phyloP scores from a whole-genome alignment of 2,113 vertebrate genomes.

The Noturus placidus region DNA sequence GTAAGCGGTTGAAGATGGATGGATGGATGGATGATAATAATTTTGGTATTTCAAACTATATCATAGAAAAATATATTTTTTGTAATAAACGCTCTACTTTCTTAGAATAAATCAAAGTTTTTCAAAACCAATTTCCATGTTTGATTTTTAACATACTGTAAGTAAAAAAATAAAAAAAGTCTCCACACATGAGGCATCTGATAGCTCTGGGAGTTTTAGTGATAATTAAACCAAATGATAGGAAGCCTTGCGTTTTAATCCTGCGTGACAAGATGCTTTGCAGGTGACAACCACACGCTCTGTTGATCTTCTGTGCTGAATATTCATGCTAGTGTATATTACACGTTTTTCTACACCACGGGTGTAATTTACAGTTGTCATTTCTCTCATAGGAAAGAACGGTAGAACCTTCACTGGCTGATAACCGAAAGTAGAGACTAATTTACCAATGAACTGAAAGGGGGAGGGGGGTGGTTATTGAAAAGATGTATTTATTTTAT shows the following conservation, averaged over 20 bases:
- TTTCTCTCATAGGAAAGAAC: neutral
- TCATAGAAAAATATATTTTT: neutral
- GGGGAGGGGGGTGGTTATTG: too few species aligned
- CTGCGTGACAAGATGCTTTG: neutral
- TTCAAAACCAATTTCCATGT: neutral
- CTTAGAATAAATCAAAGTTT: neutral
- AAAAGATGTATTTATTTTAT: neutral
- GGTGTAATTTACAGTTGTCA: constrained; percentile 3
- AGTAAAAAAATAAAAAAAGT: neutral
- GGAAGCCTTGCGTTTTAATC: neutral
- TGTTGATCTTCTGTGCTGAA: neutral
- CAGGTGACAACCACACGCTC: constrained; percentile 10
- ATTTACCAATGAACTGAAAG: neutral
- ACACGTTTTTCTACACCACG: neutral
- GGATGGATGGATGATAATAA: too few species aligned
- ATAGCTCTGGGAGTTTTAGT: neutral
- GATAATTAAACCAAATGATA: constrained; percentile 25
- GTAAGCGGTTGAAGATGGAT: too few species aligned
- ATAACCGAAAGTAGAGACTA: neutral
- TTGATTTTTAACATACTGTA: neutral
- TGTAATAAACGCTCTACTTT: neutral
- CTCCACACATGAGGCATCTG: neutral
- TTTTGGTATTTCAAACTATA: neutral
- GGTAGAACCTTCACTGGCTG: too few species aligned
- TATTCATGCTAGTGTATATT: neutral